These are phyloP conservation scores for Anisognathus igniventris DNA, from an alignment of 2,797 vertebrate genomes.

Conservation along the genomic window DNA sequence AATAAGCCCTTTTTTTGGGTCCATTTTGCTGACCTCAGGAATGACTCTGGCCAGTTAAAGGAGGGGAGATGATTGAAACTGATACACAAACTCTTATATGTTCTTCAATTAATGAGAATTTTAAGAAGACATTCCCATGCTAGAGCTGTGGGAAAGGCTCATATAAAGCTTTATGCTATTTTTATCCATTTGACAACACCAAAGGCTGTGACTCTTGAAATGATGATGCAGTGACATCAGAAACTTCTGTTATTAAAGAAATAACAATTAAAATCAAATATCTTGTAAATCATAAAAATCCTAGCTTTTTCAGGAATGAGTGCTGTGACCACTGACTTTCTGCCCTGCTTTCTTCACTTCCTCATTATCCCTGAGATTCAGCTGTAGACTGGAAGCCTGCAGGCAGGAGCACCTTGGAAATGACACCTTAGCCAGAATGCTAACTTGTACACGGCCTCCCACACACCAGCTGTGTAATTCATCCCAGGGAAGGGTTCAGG, in stretches of 20 bases:
- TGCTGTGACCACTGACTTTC: background rate
- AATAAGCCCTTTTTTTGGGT: background rate
- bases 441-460: background rate
- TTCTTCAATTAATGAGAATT: background rate
- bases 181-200: background rate
- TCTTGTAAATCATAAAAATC: background rate
- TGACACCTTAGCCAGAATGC: background rate
- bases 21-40: background rate
- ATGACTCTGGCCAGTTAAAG: background rate
- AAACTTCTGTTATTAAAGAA: conserved; percentile 4
- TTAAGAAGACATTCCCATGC: background rate
- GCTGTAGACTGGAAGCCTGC: background rate
- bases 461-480: background rate
- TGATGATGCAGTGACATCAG: background rate
- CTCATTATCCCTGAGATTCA: background rate
- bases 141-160: background rate
- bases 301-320: background rate
- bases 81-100: background rate
- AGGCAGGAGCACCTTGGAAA: conserved; percentile 28
- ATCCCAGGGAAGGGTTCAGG: background rate
- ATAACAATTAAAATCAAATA: background rate
- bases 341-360: background rate
- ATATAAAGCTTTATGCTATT: background rate
- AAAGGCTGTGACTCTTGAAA: background rate
- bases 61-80: background rate